Evolutionary conservation across 2,797 vertebrate species (phyloP).

Genomic region (Echiichthys vipera): DNA sequence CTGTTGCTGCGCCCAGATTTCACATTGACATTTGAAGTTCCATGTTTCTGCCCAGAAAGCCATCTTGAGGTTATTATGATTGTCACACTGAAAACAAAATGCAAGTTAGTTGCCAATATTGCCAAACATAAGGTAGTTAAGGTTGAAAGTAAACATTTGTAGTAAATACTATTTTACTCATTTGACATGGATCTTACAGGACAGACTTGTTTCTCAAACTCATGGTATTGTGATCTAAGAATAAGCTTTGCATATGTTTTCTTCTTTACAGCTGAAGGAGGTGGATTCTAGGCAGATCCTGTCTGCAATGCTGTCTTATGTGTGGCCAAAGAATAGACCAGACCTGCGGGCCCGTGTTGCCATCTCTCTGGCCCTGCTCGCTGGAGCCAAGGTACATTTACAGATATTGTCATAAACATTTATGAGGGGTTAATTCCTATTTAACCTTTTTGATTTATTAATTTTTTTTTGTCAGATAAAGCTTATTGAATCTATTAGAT

Average conservation of each 20-base stretch:
- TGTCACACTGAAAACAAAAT: slow-evolving; percentile 53
- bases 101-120: slow-evolving; percentile 39
- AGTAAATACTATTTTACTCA: background rate
- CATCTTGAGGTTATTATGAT: slow-evolving; percentile 50
- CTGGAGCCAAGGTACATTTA: slow-evolving; percentile 90
- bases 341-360: slow-evolving; percentile 93
- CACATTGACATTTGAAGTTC: slow-evolving; percentile 75
- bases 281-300: slow-evolving; percentile 91
- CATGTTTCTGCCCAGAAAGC: slow-evolving; percentile 50
- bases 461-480: background rate
- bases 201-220: background rate
- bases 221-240: background rate
- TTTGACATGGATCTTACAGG: background rate
- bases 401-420: background rate
- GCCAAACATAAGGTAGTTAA: slow-evolving; percentile 10
- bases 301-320: slow-evolving; percentile 93
- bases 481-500: background rate
- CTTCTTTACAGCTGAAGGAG: slow-evolving; percentile 89
- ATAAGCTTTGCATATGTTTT: slow-evolving; percentile 40
- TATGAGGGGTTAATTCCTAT: background rate
- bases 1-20: slow-evolving; percentile 57
- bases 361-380: slow-evolving; percentile 91
- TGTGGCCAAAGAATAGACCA: slow-evolving; percentile 96
- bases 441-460: too few species aligned
- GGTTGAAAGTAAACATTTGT: slow-evolving; percentile 25